Conservation (phyloP, 1,140 invertebrate species). For the Aphaenogaster ashmeadi region DNA sequence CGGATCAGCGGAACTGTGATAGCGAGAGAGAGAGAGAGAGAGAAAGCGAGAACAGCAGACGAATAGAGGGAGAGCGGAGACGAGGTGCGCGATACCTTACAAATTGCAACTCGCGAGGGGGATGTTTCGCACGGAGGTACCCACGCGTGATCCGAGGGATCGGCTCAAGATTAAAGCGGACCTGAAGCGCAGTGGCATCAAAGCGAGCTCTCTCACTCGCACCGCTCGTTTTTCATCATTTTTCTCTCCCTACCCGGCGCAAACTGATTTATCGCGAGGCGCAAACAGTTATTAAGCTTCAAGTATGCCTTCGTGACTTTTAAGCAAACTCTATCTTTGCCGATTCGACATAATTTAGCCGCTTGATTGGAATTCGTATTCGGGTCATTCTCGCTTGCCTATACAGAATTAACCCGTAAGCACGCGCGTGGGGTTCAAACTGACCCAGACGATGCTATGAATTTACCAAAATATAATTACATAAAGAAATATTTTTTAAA, state of each 20-base stretch:
- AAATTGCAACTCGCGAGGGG: slow-evolving; percentile 68
- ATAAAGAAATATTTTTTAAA: too few species aligned
- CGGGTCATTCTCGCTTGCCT: not conserved
- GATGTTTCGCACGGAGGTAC: slow-evolving; percentile 64
- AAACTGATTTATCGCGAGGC: slow-evolving; percentile 37
- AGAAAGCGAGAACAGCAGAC: not conserved
- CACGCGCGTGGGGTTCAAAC: too few species aligned
- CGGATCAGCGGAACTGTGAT: slow-evolving; percentile 51
- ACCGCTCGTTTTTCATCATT: slow-evolving; percentile 43
- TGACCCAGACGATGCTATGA: too few species aligned
- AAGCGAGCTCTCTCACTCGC: slow-evolving; percentile 22
- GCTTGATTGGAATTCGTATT: not conserved
- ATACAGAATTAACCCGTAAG: not conserved
- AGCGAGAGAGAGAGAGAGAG: slow-evolving; percentile 30
- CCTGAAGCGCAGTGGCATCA: slow-evolving; percentile 6
- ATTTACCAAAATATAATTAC: too few species aligned
- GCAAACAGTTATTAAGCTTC: slow-evolving; percentile 22
- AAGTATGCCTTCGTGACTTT: not conserved
- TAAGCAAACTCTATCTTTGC: not conserved
- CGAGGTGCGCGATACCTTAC: slow-evolving; percentile 67
- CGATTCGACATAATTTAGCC: not conserved
- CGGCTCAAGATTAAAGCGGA: slow-evolving; percentile 51
- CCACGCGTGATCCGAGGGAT: slow-evolving; percentile 61
- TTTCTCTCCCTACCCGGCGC: not conserved
- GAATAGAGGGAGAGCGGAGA: not conserved